Evolutionary conservation across 2,113 vertebrate species (phyloP).

Genomic region (Myocastor coypus): DNA sequence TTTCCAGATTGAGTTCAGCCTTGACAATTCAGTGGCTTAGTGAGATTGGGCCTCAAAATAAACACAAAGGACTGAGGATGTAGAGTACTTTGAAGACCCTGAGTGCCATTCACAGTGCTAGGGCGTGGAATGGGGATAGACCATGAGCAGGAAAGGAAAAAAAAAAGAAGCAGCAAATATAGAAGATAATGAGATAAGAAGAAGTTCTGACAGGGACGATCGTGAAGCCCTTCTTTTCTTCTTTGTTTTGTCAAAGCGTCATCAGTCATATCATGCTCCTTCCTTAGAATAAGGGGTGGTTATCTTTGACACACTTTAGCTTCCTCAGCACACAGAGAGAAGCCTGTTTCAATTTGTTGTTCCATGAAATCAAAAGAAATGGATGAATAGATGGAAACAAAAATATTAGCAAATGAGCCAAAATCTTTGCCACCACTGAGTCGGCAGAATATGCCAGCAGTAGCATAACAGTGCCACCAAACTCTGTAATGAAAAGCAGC

Average conservation of each 20-base stretch:
- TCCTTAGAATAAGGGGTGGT: not conserved
- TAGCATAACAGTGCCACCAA: not conserved
- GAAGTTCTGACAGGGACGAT: not conserved
- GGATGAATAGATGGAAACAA: not conserved
- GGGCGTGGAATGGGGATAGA: not conserved
- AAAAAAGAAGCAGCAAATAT: not conserved
- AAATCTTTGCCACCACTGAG: not conserved
- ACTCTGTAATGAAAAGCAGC: not conserved
- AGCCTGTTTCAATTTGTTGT: not conserved
- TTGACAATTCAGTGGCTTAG: not conserved
- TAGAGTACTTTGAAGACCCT: not conserved
- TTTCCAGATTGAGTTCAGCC: not conserved
- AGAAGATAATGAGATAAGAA: not conserved
- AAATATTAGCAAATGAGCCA: not conserved
- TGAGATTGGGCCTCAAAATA: not conserved
- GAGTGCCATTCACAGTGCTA: not conserved
- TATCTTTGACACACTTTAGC: not conserved
- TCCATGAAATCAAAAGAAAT: conserved; percentile 6
- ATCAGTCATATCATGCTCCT: not conserved
- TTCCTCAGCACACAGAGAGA: not conserved
- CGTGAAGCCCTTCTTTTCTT: not conserved
- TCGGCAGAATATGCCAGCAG: not conserved
- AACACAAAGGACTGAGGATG: not conserved
- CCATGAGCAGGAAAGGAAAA: not conserved
- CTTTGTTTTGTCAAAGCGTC: not conserved